A percentile compares a stretch with the other conserved stretches of the same genome.
These are phyloP conservation scores for Oryzaephilus surinamensis DNA, from an alignment of 1,140 invertebrate species.

Conservation along the genomic window DNA sequence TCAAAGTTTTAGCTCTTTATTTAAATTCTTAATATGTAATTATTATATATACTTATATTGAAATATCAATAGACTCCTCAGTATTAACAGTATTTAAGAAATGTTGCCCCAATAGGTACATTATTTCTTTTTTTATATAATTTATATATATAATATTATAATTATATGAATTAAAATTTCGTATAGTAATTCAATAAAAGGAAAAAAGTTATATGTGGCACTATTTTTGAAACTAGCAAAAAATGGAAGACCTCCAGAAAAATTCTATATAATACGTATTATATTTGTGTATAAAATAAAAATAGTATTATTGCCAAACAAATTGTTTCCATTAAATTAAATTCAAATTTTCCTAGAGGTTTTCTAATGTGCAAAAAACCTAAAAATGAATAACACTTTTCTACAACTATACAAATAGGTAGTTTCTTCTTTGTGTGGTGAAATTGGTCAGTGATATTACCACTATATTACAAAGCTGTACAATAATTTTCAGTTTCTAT, in stretches of 20 bases:
- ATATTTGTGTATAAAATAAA: not conserved
- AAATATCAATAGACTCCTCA: constrained; percentile 29
- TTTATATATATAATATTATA: not conserved
- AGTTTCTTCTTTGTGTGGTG: constrained; percentile 16
- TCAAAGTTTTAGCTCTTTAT: constrained; percentile 27
- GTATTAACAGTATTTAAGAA: constrained; percentile 26
- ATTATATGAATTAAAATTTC: not conserved
- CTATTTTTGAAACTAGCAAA: constrained; percentile 4
- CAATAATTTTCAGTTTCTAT: no score
- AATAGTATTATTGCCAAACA: not conserved
- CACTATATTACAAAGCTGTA: no score
- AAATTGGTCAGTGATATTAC: constrained; percentile 29
- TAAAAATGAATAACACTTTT: constrained; percentile 9
- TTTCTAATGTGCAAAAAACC: constrained; percentile 11
- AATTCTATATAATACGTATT: not conserved
- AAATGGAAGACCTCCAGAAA: constrained; percentile 9
- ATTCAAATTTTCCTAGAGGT: not conserved
- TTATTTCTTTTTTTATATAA: constrained; percentile 6
- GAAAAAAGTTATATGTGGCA: not conserved
- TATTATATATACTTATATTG: constrained; percentile 19
- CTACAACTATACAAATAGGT: constrained; percentile 15
- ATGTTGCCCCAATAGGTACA: constrained; percentile 12
- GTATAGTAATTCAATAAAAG: not conserved
- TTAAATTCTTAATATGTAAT: constrained; percentile 25
- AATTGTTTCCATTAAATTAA: not conserved